Percentiles rank a stretch among this genome's conserved stretches.
Conservation (phyloP, 2,888 invertebrate genomes). For the Agonopterix arenella region DNA sequence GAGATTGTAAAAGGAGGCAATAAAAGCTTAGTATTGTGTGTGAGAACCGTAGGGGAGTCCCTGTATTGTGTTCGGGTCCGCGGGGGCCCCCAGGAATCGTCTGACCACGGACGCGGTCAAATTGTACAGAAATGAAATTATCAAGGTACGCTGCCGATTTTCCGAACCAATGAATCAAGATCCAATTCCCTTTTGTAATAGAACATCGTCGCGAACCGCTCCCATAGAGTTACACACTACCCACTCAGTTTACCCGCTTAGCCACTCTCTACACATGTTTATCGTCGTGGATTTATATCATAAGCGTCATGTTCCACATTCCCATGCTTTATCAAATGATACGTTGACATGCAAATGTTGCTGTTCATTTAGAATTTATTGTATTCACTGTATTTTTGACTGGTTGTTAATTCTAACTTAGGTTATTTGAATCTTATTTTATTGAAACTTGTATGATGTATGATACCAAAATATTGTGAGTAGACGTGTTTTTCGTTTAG, state of each 20-base stretch:
- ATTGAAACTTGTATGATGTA: too few species aligned
- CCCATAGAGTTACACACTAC: constrained; percentile 67
- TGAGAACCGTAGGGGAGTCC: constrained; percentile 67
- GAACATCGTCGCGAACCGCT: constrained; percentile 74
- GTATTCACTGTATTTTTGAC: too few species aligned
- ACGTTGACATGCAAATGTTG: constrained; percentile 35
- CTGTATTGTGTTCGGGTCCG: constrained; percentile 69
- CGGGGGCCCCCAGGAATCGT: constrained; percentile 68
- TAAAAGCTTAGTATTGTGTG: constrained; percentile 76
- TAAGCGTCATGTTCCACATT: constrained; percentile 26
- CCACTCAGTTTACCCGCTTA: constrained; percentile 64
- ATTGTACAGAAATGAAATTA: constrained; percentile 78
- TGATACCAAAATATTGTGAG: too few species aligned
- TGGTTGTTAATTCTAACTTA: too few species aligned
- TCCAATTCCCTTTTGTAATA: constrained; percentile 78
- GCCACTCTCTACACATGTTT: constrained; percentile 41
- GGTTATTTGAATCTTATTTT: too few species aligned
- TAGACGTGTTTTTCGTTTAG: too few species aligned
- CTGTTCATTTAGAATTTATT: too few species aligned
- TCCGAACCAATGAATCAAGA: constrained; percentile 78
- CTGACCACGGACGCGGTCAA: constrained; percentile 75
- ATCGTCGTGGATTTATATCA: constrained; percentile 10
- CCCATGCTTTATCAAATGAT: constrained; percentile 35
- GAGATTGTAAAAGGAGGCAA: constrained; percentile 76
- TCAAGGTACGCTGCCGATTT: constrained; percentile 78